A percentile compares a stretch with the other conserved stretches of the same genome.
phyloP scores from a whole-genome alignment of 2,113 vertebrate genomes.

The Colaptes auratus region DNA sequence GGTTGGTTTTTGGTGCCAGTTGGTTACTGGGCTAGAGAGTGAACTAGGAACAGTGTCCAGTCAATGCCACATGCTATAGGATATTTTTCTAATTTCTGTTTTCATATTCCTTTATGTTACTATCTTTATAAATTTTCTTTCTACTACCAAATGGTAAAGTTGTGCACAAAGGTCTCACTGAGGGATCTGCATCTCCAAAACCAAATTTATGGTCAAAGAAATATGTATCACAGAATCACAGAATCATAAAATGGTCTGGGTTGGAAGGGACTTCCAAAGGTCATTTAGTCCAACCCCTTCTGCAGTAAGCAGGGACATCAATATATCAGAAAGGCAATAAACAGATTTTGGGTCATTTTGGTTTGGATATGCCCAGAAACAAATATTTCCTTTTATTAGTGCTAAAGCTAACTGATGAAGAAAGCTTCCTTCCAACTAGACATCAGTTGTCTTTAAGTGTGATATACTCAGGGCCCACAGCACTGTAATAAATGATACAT shows the following conservation, averaged over 20 bases:
- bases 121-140: background rate
- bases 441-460: background rate
- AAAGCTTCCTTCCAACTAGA: background rate
- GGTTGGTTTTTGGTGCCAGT: too few relatives aligned
- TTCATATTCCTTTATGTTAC: background rate
- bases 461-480: background rate
- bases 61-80: background rate
- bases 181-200: background rate
- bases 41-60: background rate
- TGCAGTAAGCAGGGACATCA: too few relatives aligned
- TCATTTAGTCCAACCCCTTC: too few relatives aligned
- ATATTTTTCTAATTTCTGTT: background rate
- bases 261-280: too few relatives aligned
- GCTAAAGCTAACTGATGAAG: background rate
- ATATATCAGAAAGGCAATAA: background rate
- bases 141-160: background rate
- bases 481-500: background rate
- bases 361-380: background rate
- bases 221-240: background rate
- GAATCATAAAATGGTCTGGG: too few relatives aligned
- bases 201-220: background rate
- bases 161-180: background rate
- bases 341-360: background rate
- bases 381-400: background rate
- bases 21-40: background rate